Evolutionary conservation across 2,113 vertebrate species (phyloP), one percentile per base, ranked within the genome.

Genomic region (Suricata suricatta): DNA sequence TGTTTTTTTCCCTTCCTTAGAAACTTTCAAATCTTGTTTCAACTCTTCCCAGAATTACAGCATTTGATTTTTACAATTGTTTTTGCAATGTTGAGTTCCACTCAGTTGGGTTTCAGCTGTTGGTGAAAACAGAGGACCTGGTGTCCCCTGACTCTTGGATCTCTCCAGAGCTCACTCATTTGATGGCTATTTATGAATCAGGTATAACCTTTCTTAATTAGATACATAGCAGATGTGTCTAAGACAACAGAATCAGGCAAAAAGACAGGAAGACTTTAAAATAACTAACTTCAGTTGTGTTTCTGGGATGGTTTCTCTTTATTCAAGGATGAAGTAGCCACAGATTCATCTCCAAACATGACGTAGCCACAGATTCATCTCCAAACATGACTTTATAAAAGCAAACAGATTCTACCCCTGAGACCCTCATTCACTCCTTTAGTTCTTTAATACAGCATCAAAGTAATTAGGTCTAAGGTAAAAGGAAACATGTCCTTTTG

Each of bases 11-110:
- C 29, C 12, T 86, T 71, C 60, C 52, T 44, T 89, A 80, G 77
- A 82, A 92, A 87, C 74, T 93, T 92, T 79, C 29, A 54, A 29
- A 71, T 93, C 31, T 82, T 83, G 50, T 14, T 60, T 95, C 71
- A 89, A n/a, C 23, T 88, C 31, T 92, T 92, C 41, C 21, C 0
- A 13, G 96, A 72, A 38, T n/a, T 86, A 23, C 74, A 33, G 50
- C 69, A 7, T 92, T 96, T 96, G 66, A 84, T 88, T 93, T 96
- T 84, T 68, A 15, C 57, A 66, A 5, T 79, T 93, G 19, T 97
- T 90, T 93, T 60, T 71, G 13, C 93, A 76, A 91, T 38, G 6
- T 38, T 16, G 17, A 15, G 2, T 82, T 96, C 68, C 76, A 72
- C 19, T 11, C 27, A 16, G 35, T 29, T 93, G 83, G 13, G 68